Evolutionary conservation across 1,140 invertebrate genomes (phyloP).

Genomic region (Drosophila kohkoa): DNA sequence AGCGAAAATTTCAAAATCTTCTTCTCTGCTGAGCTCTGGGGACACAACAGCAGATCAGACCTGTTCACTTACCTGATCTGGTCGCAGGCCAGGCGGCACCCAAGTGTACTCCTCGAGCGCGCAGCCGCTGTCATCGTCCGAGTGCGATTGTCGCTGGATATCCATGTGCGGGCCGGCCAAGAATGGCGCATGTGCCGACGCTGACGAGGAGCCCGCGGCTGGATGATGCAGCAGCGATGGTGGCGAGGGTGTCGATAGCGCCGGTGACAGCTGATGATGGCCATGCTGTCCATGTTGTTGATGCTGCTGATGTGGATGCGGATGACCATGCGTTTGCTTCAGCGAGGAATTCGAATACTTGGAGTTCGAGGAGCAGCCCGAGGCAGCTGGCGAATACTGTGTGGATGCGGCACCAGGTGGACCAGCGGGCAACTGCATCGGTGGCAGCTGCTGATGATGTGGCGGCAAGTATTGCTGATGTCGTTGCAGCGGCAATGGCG

Average conservation of each 20-base stretch:
- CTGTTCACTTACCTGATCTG: conserved; percentile 93
- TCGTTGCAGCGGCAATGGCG: conserved; percentile 83
- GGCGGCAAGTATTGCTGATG: conserved; percentile 84
- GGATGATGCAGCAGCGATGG: conserved; percentile 84
- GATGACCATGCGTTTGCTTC: conserved; percentile 47
- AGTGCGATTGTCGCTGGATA: conserved; percentile 95
- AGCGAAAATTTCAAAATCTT: conserved; percentile 1
- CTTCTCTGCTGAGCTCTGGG: conserved; percentile 14
- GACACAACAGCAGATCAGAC: not conserved
- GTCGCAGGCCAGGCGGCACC: conserved; percentile 97
- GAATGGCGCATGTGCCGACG: conserved; percentile 79
- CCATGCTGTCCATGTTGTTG: conserved; percentile 44
- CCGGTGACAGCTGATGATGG: conserved; percentile 73
- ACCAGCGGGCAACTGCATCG: conserved; percentile 69
- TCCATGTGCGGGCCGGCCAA: conserved; percentile 87
- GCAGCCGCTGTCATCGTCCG: conserved; percentile 98
- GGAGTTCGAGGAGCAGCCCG: conserved; percentile 67
- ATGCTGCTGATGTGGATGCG: conserved; percentile 1
- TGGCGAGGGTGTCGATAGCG: conserved; percentile 78
- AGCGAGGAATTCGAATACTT: conserved; percentile 81
- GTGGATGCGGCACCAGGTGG: conserved; percentile 56
- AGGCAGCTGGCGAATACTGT: conserved; percentile 69
- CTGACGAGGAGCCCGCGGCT: conserved; percentile 53
- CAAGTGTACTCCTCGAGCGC: conserved; percentile 99
- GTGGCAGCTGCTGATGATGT: conserved; percentile 65